phyloP scores from a whole-genome alignment of 2,113 vertebrate genomes.

The Cacatua alba region DNA sequence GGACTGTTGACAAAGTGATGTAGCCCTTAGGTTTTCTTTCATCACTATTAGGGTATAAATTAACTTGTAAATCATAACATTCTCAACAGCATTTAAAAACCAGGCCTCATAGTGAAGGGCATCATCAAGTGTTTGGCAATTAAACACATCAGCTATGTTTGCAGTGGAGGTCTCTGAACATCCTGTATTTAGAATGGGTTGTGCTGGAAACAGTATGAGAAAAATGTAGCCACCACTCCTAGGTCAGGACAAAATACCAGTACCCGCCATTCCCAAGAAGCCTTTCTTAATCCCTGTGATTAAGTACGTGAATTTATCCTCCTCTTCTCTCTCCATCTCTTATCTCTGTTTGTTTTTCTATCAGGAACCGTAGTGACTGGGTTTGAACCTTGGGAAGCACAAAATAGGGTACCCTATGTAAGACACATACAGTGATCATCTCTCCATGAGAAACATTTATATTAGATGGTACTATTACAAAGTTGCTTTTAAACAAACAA shows the following conservation, averaged over 20 bases:
- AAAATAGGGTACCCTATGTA: not conserved
- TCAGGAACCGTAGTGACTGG: not conserved
- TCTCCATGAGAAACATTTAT: not conserved
- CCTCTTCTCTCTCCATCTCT: conserved; percentile 12
- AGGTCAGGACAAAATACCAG: conserved; percentile 24
- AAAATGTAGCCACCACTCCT: conserved; percentile 30
- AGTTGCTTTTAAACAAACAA: not conserved
- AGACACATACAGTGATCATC: not conserved
- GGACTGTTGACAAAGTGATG: not conserved
- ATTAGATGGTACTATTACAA: not conserved
- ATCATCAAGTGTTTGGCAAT: not conserved
- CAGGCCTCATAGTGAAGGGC: not conserved
- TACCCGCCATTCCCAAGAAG: not conserved
- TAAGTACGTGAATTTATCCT: conserved; percentile 1
- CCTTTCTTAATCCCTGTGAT: conserved; percentile 53
- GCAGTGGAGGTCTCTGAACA: not conserved
- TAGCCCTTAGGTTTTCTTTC: not conserved
- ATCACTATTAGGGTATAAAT: not conserved
- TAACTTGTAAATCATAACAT: not conserved
- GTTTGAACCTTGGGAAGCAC: not conserved
- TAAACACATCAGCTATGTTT: not conserved
- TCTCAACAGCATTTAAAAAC: not conserved
- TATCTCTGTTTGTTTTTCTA: conserved; percentile 14
- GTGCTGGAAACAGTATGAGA: conserved; percentile 16
- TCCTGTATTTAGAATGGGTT: conserved; percentile 7